These are phyloP conservation scores for Cactoblastis cactorum DNA, from an alignment of 2,888 invertebrate species.

Conservation along the genomic window DNA sequence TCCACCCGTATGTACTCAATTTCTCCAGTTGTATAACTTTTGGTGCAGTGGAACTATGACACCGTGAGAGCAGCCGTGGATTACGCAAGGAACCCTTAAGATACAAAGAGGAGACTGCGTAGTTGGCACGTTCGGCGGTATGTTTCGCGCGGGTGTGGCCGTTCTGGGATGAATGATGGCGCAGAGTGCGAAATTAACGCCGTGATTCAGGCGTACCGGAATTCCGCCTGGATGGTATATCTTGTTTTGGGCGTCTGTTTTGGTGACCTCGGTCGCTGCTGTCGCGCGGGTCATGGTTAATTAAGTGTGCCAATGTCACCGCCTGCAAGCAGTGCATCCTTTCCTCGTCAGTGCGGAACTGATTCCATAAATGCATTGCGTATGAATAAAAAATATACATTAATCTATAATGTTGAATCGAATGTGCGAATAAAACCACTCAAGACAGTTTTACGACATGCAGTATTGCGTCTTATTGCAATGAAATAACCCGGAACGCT, in stretches of 20 bases:
- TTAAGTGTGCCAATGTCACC: slow-evolving; percentile 76
- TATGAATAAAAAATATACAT: slow-evolving; percentile 1
- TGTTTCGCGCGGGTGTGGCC: slow-evolving; percentile 50
- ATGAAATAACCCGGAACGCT: slow-evolving; percentile 37
- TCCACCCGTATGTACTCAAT: slow-evolving; percentile 47
- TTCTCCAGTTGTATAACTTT: slow-evolving; percentile 59
- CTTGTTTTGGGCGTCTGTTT: slow-evolving; percentile 67
- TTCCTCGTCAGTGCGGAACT: slow-evolving; percentile 66
- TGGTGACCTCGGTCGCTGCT: slow-evolving; percentile 61
- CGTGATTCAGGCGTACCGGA: slow-evolving; percentile 71
- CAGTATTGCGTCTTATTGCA: slow-evolving; percentile 22
- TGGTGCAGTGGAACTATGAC: slow-evolving; percentile 32
- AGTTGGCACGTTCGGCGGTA: slow-evolving; percentile 50
- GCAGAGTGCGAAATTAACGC: slow-evolving; percentile 51
- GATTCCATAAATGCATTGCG: slow-evolving; percentile 29
- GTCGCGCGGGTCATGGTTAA: slow-evolving; percentile 64
- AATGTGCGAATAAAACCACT: background rate
- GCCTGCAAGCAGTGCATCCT: slow-evolving; percentile 36
- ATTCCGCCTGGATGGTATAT: slow-evolving; percentile 55
- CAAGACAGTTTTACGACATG: background rate
- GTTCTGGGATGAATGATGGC: slow-evolving; percentile 41
- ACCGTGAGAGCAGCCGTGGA: slow-evolving; percentile 37
- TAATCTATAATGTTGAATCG: background rate
- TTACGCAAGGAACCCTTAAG: slow-evolving; percentile 35
- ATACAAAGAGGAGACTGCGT: slow-evolving; percentile 36